Base-by-base conservation (phyloP, 2,888 invertebrate species). In the Machimus rusticus region DNA sequence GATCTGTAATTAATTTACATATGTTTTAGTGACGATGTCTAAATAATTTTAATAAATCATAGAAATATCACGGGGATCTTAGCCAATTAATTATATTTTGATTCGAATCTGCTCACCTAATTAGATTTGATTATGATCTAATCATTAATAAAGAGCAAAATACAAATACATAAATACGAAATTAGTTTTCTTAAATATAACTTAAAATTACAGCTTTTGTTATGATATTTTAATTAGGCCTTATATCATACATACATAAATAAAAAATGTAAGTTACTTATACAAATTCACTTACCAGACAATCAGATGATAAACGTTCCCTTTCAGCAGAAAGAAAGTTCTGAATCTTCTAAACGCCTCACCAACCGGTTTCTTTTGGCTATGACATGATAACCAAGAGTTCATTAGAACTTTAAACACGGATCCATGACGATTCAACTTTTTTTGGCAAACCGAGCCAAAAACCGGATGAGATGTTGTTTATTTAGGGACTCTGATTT, bases 371-470 rank as follows among this genome's bases (percentile, higher is more conserved):
- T 76, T n/a, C 2, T n/a, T 76, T 76, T 9, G 8, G 8, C 37
- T 76, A 19, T 74, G 76, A 76, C 34, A 76, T n/a, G n/a, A 76
- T n/a, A 37, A 76, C 34, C 76, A 37, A 74, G 34, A 76, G 76
- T 76, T 76, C 76, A 76, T 76, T 76, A 78, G 78, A 78, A 78
- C 78, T n/a, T 78, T 5, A 78, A 39, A 66, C 2, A 66, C 66
- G 66, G 66, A 66, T 66, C 66, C 66, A 23, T 66, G 66, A 66
- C 66, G 66, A 66, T 66, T 66, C 28, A 19, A 12, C 9, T 28
- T 66, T 66, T 66, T 66, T 66, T 66, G 3, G 0, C 14, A 14
- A 46, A 28, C 23, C 0, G 66, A 66, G 23, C 51, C 66, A 66
- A 66, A 46, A 39, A 43, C 78, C 78, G 39, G 78, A 43, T 37